Evolutionary conservation across 2,797 vertebrate species (phyloP).

Genomic region (Luscinia luscinia): DNA sequence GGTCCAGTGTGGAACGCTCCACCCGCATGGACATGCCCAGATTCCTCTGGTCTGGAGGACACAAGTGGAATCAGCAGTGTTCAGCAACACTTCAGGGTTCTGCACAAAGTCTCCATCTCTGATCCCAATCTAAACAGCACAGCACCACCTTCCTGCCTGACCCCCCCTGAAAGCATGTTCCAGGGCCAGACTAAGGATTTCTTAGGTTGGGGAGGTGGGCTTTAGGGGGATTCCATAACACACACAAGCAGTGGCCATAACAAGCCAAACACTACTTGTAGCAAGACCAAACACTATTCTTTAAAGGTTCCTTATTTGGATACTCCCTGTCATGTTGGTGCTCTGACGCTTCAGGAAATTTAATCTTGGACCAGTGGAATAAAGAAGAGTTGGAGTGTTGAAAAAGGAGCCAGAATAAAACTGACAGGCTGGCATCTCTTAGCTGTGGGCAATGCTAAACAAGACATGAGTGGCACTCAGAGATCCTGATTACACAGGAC

Average conservation of each 20-base stretch:
- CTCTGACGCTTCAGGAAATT: neutral
- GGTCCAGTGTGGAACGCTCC: slow-evolving; percentile 95
- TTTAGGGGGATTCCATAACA: neutral
- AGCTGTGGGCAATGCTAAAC: neutral
- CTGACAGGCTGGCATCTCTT: neutral
- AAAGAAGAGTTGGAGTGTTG: neutral
- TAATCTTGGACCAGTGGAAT: neutral
- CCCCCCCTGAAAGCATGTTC: neutral
- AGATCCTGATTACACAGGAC: neutral
- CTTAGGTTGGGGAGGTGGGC: neutral
- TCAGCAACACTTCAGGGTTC: neutral
- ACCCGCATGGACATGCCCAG: slow-evolving; percentile 98
- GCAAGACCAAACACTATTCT: neutral
- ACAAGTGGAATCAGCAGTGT: neutral
- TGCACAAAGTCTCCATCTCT: neutral
- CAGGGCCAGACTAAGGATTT: neutral
- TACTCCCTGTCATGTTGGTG: neutral
- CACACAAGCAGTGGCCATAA: neutral
- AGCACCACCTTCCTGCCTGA: neutral
- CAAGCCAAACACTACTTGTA: neutral
- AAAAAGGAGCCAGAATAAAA: neutral
- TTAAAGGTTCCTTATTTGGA: neutral
- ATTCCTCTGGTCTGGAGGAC: slow-evolving; percentile 90
- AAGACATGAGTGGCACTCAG: neutral
- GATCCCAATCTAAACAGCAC: neutral